Evolutionary conservation across 2,113 vertebrate species (phyloP), one percentile per base, ranked within the genome.

Genomic region (Gobius niger): DNA sequence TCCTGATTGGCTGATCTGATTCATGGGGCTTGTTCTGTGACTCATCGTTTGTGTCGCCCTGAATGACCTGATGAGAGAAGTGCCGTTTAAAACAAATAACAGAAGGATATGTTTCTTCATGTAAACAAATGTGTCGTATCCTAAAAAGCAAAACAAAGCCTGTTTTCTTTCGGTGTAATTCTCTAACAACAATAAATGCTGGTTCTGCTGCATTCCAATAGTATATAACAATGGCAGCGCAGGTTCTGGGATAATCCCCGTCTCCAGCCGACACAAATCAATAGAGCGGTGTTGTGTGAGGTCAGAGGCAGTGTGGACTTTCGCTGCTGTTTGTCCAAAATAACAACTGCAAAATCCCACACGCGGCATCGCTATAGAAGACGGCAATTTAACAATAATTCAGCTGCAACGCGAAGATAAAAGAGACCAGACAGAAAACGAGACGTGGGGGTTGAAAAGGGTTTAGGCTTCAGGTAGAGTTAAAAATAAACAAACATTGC

Each of bases 301-400:
- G 7, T 72, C 44, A 44, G 63, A 2, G 50, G 60, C n/a, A 69
- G 9, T 16, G 34, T 15, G 24, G 63, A 40, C 44, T 76, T 47
- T 63, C 51, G 18, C 9, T 63, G 59, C 34, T 51, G 18, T 60
- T 13, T 14, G 44, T 2, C 15, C 63, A 3, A 77, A 65, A 34
- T 47, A 6, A 42, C 54, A 53, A 19, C 44, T 24, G 47, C 16
- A 40, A 19, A 49, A 13, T 7, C 71, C 24, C 60, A 9, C 59
- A 62, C 44, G 16, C 56, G 9, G 18, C 6, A 1, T 11, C 63
- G 64, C 68, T 68, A n/a, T n/a, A 77, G 76, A 57, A 52, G 56
- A 69, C 9, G 5, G 63, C 54, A 75, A 73, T 76, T 56, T 74
- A 59, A 52, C n/a, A 53, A 46, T 34, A 69, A 60, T 74, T 67